A percentile compares a stretch with the other conserved stretches of the same genome.
phyloP scores from a whole-genome alignment of 2,113 vertebrate species.

The Crotalus tigris region DNA sequence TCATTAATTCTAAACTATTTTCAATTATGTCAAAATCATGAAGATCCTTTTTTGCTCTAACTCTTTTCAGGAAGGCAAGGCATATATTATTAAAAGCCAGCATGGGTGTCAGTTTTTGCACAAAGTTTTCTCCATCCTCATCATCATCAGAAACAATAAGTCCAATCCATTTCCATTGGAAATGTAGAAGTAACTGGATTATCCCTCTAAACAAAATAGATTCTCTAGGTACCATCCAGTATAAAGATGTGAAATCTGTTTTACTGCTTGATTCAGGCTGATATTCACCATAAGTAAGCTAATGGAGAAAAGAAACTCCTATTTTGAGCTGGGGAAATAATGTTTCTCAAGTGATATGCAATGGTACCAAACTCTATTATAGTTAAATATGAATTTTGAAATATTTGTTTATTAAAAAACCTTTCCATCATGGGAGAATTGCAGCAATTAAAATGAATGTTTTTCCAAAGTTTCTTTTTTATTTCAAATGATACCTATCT shows the following conservation, averaged over 20 bases:
- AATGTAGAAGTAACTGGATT: slow-evolving; percentile 8
- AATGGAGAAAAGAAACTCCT: background rate
- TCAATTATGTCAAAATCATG: too few relatives aligned
- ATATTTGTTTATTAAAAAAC: too few relatives aligned
- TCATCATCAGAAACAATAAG: slow-evolving; percentile 17
- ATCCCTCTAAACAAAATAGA: background rate
- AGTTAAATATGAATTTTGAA: too few relatives aligned
- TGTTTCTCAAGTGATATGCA: background rate
- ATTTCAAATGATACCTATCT: too few relatives aligned
- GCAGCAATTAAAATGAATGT: too few relatives aligned
- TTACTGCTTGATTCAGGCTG: slow-evolving; percentile 1
- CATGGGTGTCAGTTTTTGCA: background rate
- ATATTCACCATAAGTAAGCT: slow-evolving; percentile 22
- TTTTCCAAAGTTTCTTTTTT: too few relatives aligned
- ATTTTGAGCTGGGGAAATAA: background rate
- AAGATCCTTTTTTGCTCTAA: background rate
- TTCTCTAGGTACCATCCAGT: slow-evolving; percentile 10
- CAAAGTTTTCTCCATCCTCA: background rate
- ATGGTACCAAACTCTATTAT: too few relatives aligned
- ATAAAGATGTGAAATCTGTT: slow-evolving; percentile 12
- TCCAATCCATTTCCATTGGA: slow-evolving; percentile 26
- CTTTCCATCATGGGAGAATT: too few relatives aligned
- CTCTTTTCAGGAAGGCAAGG: background rate
- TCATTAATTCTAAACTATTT: background rate
- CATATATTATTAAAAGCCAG: background rate